phyloP scores from a whole-genome alignment of 1,140 invertebrate species.

The Rhynchophorus ferrugineus region DNA sequence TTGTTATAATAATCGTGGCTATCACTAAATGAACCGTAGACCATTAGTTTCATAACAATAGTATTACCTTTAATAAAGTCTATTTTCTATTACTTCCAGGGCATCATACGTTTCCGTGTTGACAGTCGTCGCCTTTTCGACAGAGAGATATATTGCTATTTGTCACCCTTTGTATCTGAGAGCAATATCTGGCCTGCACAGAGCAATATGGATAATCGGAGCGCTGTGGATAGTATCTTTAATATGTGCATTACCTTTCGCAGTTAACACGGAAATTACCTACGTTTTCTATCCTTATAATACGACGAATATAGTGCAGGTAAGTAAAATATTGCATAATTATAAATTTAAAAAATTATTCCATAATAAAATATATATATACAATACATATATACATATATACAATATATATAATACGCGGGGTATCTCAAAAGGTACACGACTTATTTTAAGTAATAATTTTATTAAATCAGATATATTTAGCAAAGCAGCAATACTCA shows the following conservation, averaged over 20 bases:
- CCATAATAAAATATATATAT: no score
- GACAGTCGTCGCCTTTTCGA: conserved; percentile 82
- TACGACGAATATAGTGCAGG: conserved; percentile 19
- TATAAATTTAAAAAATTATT: no score
- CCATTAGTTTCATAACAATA: neutral
- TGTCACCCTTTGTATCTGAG: conserved; percentile 79
- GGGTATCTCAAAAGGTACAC: no score
- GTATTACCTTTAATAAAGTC: no score
- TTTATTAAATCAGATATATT: no score
- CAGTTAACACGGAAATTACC: conserved; percentile 58
- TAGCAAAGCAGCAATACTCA: no score
- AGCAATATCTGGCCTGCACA: conserved; percentile 68
- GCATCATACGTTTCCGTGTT: conserved; percentile 85
- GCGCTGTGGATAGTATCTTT: conserved; percentile 71
- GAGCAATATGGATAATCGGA: conserved; percentile 74
- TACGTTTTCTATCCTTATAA: conserved; percentile 59
- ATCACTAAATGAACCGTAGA: neutral
- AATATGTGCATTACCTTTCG: conserved; percentile 72
- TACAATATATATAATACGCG: no score
- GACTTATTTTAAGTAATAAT: no score
- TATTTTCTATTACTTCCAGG: conserved; percentile 43
- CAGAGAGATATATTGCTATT: conserved; percentile 84
- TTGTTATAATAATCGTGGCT: no score
- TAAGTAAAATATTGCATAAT: conserved; percentile 15
- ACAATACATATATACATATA: no score